phyloP scores from a whole-genome alignment of 2,113 vertebrate genomes.

The Psilopogon haemacephalus region DNA sequence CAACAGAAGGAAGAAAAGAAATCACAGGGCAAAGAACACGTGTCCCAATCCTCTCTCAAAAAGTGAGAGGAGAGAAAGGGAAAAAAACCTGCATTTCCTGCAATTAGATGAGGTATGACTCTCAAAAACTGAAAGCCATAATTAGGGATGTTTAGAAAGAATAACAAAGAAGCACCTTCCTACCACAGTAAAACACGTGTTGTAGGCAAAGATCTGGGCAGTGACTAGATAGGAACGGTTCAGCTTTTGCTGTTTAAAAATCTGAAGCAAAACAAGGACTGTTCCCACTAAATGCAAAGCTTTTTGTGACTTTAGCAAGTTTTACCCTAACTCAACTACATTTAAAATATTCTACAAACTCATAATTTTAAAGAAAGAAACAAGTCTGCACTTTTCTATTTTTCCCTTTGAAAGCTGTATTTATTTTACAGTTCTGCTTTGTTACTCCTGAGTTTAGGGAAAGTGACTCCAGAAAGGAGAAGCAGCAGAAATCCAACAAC shows the following conservation, averaged over 20 bases:
- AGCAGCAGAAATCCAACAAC: neutral
- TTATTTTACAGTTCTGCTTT: neutral
- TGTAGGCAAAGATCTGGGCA: neutral
- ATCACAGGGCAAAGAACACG: neutral
- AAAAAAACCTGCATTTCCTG: neutral
- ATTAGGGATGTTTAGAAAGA: slow-evolving; percentile 45
- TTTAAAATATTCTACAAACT: neutral
- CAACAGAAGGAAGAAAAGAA: slow-evolving; percentile 15
- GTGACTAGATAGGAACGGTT: neutral
- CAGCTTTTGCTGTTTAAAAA: neutral
- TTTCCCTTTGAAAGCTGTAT: neutral
- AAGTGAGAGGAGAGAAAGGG: slow-evolving; percentile 11
- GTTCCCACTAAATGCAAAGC: neutral
- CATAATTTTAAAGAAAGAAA: neutral
- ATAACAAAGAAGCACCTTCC: slow-evolving; percentile 8
- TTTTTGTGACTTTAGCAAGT: neutral
- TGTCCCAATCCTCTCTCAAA: neutral
- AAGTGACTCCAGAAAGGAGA: neutral
- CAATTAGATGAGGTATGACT: slow-evolving; percentile 52
- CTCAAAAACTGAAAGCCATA: slow-evolving; percentile 30
- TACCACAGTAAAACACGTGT: neutral
- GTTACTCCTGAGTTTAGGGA: neutral
- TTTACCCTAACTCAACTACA: neutral
- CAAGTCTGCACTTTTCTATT: neutral
- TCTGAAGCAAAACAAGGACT: neutral